Base-by-base conservation (phyloP, 1,140 invertebrate genomes). In the Macrobrachium nipponense region DNA sequence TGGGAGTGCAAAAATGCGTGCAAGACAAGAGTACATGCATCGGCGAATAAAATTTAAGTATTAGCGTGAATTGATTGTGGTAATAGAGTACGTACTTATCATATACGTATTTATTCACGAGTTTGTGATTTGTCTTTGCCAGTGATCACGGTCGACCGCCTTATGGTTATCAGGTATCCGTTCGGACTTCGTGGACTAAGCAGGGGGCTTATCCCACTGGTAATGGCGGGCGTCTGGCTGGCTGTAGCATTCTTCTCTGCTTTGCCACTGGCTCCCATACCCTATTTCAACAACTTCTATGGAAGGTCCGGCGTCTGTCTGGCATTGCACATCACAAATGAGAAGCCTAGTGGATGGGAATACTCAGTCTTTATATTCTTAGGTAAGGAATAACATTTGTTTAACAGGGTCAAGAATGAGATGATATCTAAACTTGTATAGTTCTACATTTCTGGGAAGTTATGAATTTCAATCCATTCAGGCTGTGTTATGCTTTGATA, bases 331-430 rank as follows among this genome's bases (percentile, higher is more conserved):
- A 93, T 94, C 68, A 94, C 93, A 6, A 91, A 91, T 17, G 92
- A 92, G 72, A 91, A 92, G 76, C 92, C 92, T 0, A 91, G 90
- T 80, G 93, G 93, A 27, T 94, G 93, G 93, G 92, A 94, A 89
- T 94, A 93, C 89, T 93, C 93, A 0, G 92, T 94, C 14, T 92
- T 92, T 87, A 90, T 94, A 10, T 94, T 94, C 89, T 89, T 94
- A 14, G 92, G 91, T 91, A 86, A 89, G 89, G 89, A 36, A 36
- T 36, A 4, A 36, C 27, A 36, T 36, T 36, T 36, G 27, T 36
- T 36, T 4, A 36, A 36, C 27, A 4, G 1, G 27, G 27, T 36
- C 27, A 36, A 36, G 27, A 36, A 36, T 36, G 27, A 36, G 27
- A 36, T 36, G 1, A 2, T 36, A 36, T 36, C 27, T 36, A 1